phyloP scores from a whole-genome alignment of 2,113 vertebrate genomes.

The Formicarius rufipectus region DNA sequence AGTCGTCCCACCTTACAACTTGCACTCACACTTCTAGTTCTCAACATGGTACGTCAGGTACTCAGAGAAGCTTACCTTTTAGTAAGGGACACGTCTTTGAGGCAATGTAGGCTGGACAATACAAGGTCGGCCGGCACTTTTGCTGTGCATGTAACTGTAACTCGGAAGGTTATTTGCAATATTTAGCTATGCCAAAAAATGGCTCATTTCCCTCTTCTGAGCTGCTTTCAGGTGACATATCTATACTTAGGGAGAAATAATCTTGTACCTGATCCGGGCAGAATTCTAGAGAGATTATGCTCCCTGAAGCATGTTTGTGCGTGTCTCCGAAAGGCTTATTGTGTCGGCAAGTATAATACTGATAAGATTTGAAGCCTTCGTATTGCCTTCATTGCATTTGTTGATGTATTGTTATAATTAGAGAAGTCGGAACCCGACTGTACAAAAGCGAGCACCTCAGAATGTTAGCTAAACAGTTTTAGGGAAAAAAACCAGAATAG shows the following conservation, averaged over 20 bases:
- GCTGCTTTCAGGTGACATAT: neutral
- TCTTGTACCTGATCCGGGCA: neutral
- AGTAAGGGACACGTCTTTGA: neutral
- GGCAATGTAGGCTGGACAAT: neutral
- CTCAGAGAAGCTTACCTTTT: neutral
- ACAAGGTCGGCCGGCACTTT: neutral
- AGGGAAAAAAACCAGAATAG: neutral
- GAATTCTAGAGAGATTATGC: neutral
- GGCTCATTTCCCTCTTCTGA: neutral
- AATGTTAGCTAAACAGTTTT: neutral
- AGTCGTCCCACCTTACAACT: neutral
- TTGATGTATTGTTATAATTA: neutral
- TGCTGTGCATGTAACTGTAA: neutral
- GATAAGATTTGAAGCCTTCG: neutral
- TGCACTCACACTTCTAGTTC: neutral
- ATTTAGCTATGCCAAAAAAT: neutral
- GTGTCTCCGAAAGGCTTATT: neutral
- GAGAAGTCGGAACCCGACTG: neutral
- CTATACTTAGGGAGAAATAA: neutral
- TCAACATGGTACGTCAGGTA: neutral
- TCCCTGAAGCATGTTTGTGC: neutral
- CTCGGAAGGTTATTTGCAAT: neutral
- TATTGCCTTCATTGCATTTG: neutral
- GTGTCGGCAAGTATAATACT: neutral
- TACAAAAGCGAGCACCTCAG: neutral